A percentile compares a stretch with the other conserved stretches of the same genome.
Evolutionary conservation across 1,140 invertebrate genomes (phyloP).

Genomic region (Platyscapa corneri): DNA sequence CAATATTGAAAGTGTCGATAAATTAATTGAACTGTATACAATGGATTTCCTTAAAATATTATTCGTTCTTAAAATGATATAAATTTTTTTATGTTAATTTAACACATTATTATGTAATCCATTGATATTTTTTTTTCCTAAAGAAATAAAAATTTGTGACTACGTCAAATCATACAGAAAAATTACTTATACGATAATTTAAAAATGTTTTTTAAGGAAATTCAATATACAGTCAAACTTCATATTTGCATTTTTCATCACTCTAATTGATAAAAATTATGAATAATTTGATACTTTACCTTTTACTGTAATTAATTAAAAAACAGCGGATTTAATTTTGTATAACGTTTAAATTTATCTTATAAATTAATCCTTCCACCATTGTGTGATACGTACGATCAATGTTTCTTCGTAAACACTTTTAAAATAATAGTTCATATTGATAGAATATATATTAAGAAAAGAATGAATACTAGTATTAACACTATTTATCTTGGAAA

Average conservation of each 20-base stretch:
- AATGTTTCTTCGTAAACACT: neutral
- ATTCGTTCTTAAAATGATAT: neutral
- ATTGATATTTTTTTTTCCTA: neutral
- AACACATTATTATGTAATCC: too few species aligned
- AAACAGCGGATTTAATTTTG: neutral
- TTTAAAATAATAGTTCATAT: neutral
- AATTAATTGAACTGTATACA: neutral
- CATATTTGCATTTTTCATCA: neutral
- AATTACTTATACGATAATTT: neutral
- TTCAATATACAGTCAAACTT: neutral
- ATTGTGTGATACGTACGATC: neutral
- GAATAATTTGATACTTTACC: neutral
- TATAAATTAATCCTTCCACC: neutral
- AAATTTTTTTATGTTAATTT: too few species aligned
- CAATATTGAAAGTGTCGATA: neutral
- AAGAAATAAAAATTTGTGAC: neutral
- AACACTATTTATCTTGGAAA: neutral
- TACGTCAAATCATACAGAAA: too few species aligned
- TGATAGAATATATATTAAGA: neutral
- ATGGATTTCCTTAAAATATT: neutral
- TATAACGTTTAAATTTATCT: slow-evolving; percentile 13
- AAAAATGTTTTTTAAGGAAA: neutral
- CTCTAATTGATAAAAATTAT: neutral
- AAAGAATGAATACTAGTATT: neutral
- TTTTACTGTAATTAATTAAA: neutral